phyloP scores from a whole-genome alignment of 2,797 vertebrate species.

The Ctenopoma multispine region DNA sequence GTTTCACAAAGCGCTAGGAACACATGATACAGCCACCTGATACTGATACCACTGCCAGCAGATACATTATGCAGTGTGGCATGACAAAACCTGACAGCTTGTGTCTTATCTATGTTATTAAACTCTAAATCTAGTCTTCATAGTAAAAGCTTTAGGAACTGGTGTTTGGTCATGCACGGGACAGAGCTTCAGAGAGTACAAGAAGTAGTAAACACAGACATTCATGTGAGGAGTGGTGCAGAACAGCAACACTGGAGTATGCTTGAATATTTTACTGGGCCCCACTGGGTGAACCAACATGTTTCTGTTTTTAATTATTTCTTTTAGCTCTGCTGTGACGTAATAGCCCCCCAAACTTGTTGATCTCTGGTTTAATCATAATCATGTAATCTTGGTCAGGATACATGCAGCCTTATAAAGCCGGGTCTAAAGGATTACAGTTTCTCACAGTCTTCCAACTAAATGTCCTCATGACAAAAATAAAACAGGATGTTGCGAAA shows the following conservation, averaged over 20 bases:
- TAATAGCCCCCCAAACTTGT: neutral
- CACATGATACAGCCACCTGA: conserved; percentile 56
- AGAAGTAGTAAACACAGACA: conserved; percentile 11
- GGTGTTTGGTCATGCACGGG: conserved; percentile 9
- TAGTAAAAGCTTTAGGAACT: neutral
- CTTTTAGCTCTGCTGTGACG: neutral
- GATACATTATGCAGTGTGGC: conserved; percentile 34
- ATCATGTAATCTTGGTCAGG: neutral
- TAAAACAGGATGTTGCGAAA: conserved; percentile 62
- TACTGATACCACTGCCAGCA: conserved; percentile 30
- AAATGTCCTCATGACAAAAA: conserved; percentile 38
- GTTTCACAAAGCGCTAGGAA: conserved; percentile 49
- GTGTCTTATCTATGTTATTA: neutral
- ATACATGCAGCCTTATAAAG: conserved; percentile 9
- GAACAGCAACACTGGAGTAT: neutral
- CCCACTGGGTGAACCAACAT: too few species aligned
- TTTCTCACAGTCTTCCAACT: conserved; percentile 54
- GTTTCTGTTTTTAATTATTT: neutral
- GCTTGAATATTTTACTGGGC: too few species aligned
- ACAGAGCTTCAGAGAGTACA: conserved; percentile 1
- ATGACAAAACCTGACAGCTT: neutral
- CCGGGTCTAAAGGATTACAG: conserved; percentile 28
- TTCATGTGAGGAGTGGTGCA: conserved; percentile 1
- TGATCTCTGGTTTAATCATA: neutral
- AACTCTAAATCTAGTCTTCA: conserved; percentile 6